Base-by-base conservation (phyloP, 2,113 vertebrate species). In the Pseudopipra pipra region DNA sequence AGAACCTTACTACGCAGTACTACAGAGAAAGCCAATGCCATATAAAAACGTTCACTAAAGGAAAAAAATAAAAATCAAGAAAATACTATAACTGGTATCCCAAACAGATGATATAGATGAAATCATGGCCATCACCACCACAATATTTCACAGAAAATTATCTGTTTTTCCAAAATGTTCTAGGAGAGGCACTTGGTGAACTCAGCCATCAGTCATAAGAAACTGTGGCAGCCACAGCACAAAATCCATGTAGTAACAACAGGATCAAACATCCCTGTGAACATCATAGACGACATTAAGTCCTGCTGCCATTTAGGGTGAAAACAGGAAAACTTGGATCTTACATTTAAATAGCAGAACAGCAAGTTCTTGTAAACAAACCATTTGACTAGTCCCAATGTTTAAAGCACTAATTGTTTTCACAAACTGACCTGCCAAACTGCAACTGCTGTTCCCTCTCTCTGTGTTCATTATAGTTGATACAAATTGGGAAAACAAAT, bases 251-350 rank as follows among this genome's bases (percentile, higher is more conserved):
- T 5, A 8, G 27, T 21, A 55, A 41, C 39, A 52, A 73, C 17
- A 47, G 39, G 20, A 74, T 71, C 55, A 71, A 86, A 70, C 43
- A 35, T 8, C 33, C n/a, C 41, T 41, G 23, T 9, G 51, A 81
- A 41, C 35, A 6, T 33, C 19, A 20, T 0, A 71, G 59, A 71
- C 2, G 3, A 73, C 72, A 51, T 51, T 43, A 93, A 90, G 24
- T 9, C 67, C 43, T 88, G 59, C n/a, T 78, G 52, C 84, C 72
- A 71, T 58, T 71, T 33, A 71, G 54, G 44, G 56, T 56, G 72
- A 84, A 96, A 92, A 93, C 88, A 96, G 90, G 79, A 95, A 96
- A 93, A 77, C 72, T 72, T 88, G 92, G 76, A 94, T 56, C 44
- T 66, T 77, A 47, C 2, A 5, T 49, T 86, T 71, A 74, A 96